Percentiles rank a stretch among this genome's conserved stretches.
These are phyloP conservation scores for Emydura subglobosa DNA, from an alignment of 2,113 vertebrate species.

Conservation along the genomic window DNA sequence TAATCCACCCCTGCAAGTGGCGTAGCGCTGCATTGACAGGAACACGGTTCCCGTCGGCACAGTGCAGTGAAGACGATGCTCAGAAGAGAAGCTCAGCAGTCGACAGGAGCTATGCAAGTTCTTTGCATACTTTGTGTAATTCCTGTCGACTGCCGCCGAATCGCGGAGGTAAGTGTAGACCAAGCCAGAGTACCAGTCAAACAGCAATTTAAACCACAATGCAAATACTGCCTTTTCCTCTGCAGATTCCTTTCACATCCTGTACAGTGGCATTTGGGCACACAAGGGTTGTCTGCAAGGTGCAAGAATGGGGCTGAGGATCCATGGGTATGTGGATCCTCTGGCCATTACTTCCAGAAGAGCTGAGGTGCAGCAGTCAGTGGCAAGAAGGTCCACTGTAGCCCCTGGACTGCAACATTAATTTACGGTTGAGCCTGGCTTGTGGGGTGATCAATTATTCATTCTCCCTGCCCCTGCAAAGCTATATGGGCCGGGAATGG, in stretches of 20 bases:
- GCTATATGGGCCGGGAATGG: background rate
- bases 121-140: no score
- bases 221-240: background rate
- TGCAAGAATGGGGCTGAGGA: background rate
- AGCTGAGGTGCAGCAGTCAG: background rate
- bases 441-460: background rate
- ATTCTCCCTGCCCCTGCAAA: accelerated
- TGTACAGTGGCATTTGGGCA: background rate
- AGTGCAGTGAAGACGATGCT: no score
- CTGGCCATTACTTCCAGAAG: background rate
- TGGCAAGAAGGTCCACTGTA: background rate
- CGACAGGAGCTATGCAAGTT: no score
- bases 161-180: no score
- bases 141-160: no score
- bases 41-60: no score
- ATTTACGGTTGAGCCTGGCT: background rate
- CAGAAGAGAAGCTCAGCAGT: no score
- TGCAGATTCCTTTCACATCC: background rate
- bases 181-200: background rate
- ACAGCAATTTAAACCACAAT: background rate
- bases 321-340: background rate
- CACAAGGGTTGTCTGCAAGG: background rate
- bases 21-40: no score
- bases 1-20: no score
- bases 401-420: background rate